A percentile compares a stretch with the other conserved stretches of the same genome.
Conservation (phyloP, 2,888 invertebrate species). For the Zele albiditarsus region DNA sequence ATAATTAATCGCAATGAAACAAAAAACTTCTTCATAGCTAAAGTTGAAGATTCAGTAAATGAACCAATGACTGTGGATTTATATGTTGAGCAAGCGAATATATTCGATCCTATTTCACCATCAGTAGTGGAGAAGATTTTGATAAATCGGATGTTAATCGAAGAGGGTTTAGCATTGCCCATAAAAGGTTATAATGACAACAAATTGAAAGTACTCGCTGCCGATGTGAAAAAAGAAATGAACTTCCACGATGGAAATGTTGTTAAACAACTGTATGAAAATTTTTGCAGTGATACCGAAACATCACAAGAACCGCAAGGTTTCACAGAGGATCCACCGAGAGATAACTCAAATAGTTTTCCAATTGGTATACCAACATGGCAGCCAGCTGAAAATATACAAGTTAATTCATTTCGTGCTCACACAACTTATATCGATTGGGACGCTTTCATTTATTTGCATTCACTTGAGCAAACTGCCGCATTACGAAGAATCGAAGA, state of each 20-base stretch:
- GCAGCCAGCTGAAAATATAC: conserved; percentile 76
- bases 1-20: conserved; percentile 74
- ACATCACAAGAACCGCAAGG: too few relatives aligned
- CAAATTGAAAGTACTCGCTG: conserved; percentile 57
- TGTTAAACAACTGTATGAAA: too few relatives aligned
- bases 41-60: conserved; percentile 64
- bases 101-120: conserved; percentile 81
- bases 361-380: conserved; percentile 74
- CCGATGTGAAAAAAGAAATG: conserved; percentile 61
- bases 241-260: background rate
- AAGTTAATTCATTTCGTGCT: conserved; percentile 75
- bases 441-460: conserved; percentile 72
- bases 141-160: conserved; percentile 79
- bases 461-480: conserved; percentile 62
- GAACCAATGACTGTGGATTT: conserved; percentile 76
- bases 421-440: conserved; percentile 79
- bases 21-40: conserved; percentile 74
- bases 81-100: conserved; percentile 78
- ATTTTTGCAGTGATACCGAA: background rate
- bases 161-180: conserved; percentile 78
- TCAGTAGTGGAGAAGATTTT: conserved; percentile 78
- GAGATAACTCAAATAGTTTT: background rate
- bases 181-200: conserved; percentile 59
- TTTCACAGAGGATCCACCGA: background rate
- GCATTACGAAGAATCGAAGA: background rate